Conservation (phyloP, 2,797 vertebrate genomes). For the Scyliorhinus canicula region DNA sequence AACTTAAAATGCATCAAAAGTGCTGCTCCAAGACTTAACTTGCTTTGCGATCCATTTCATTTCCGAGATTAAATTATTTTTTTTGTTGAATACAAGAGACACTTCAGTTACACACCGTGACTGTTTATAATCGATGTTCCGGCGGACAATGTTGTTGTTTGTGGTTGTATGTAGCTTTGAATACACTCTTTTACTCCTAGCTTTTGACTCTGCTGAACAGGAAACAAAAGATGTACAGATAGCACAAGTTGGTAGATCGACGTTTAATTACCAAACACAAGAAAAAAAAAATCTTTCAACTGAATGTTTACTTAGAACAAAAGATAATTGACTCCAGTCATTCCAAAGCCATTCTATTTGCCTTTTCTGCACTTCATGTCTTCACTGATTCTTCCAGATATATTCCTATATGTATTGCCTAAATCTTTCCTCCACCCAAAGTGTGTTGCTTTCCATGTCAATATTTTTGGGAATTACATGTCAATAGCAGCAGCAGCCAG, state of each 20-base stretch:
- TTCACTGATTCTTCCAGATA: background rate
- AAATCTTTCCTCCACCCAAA: background rate
- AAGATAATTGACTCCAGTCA: background rate
- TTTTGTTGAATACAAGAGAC: background rate
- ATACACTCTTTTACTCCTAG: background rate
- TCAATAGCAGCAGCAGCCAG: background rate
- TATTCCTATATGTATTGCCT: background rate
- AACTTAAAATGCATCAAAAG: background rate
- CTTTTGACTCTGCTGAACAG: slow-evolving; percentile 13
- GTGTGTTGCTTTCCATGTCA: background rate
- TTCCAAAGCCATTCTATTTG: background rate
- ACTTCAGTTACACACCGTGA: background rate
- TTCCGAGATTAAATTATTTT: background rate
- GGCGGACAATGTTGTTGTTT: background rate
- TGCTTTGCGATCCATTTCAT: background rate
- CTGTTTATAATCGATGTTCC: background rate
- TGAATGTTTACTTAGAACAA: background rate
- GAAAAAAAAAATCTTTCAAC: background rate
- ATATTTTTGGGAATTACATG: background rate
- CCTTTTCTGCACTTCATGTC: background rate
- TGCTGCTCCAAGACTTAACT: background rate
- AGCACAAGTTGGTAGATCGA: background rate
- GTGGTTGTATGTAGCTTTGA: background rate
- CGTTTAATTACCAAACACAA: background rate
- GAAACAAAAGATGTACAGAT: background rate